A percentile compares a stretch with the other conserved stretches of the same genome.
phyloP scores from a whole-genome alignment of 2,113 vertebrate species.

The Anas platyrhynchos region DNA sequence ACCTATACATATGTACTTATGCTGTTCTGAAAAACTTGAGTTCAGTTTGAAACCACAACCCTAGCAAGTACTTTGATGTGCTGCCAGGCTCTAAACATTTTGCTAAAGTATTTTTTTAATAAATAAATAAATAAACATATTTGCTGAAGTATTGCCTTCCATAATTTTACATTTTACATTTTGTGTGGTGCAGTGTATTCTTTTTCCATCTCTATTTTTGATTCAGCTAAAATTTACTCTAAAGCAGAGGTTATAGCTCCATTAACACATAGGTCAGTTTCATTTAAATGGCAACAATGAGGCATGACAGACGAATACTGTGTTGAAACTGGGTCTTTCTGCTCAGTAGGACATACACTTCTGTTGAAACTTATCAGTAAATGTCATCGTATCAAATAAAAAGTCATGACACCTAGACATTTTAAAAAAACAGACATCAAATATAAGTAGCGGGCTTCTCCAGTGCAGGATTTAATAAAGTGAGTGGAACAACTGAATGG shows the following conservation, averaged over 20 bases:
- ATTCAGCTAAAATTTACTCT: background rate
- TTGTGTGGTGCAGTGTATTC: background rate
- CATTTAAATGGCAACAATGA: background rate
- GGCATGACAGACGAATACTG: background rate
- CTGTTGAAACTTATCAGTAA: background rate
- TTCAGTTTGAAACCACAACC: background rate
- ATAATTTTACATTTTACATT: background rate
- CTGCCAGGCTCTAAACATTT: slow-evolving; percentile 6
- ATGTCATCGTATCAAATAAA: slow-evolving; percentile 28
- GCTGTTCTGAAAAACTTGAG: background rate
- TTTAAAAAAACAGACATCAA: background rate
- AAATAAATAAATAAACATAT: background rate
- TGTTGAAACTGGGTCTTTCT: background rate
- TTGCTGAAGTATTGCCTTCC: background rate
- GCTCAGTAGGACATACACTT: background rate
- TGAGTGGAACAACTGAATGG: background rate
- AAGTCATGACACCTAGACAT: background rate
- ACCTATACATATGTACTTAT: background rate
- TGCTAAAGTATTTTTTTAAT: background rate
- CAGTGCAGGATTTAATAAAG: slow-evolving; percentile 31
- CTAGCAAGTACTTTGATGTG: background rate
- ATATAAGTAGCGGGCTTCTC: slow-evolving; percentile 1
- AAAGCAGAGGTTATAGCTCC: slow-evolving; percentile 6
- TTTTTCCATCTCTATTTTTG: background rate
- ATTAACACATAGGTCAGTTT: slow-evolving; percentile 33